Conservation (phyloP, 35 echinoderm and acorn worm species). For the Diadema setosum region DNA sequence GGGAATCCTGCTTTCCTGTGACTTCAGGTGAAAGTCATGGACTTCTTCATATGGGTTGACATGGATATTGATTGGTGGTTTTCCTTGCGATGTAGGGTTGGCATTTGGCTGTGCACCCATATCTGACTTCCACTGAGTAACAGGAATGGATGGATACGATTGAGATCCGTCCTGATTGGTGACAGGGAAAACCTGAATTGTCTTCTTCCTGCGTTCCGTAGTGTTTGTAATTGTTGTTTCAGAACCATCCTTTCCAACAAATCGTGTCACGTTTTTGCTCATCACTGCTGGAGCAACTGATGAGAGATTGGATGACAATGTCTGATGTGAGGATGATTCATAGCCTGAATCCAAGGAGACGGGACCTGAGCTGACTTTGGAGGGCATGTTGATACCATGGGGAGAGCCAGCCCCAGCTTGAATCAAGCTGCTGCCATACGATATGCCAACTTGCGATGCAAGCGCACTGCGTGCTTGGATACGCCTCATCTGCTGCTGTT, state of each 20-base stretch:
- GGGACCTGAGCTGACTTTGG: no score
- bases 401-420: not conserved
- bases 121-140: conserved; percentile 10
- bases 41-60: not conserved
- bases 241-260: conserved; percentile 1
- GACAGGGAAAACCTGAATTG: not conserved
- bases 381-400: no score
- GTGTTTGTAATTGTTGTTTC: conserved; percentile 37
- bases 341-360: conserved; percentile 54
- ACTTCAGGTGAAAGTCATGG: not conserved
- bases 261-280: not conserved
- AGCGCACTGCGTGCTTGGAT: not conserved
- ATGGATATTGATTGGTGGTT: not conserved
- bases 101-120: not conserved
- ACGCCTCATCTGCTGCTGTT: not conserved
- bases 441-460: not conserved
- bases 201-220: conserved; percentile 35
- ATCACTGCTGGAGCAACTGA: not conserved
- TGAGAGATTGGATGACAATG: not conserved
- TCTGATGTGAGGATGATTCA: conserved; percentile 19
- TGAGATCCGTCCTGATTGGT: not conserved
- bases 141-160: not conserved
- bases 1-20: not conserved
- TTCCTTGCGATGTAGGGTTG: not conserved
- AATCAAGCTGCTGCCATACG: not conserved